phyloP scores from a whole-genome alignment of 2,113 vertebrate genomes.

The Calcarius ornatus region DNA sequence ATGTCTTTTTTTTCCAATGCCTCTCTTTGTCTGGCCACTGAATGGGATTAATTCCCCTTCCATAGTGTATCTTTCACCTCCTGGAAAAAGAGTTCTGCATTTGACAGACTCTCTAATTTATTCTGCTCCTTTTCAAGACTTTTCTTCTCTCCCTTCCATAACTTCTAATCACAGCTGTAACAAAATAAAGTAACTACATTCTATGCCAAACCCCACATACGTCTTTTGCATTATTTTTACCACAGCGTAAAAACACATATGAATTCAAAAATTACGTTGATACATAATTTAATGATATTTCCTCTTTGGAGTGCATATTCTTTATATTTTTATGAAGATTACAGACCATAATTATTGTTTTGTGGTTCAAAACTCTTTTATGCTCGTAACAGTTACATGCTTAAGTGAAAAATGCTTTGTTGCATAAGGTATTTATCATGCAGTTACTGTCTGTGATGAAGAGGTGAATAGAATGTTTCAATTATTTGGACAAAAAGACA shows the following conservation, averaged over 20 bases:
- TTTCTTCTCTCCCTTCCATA: not conserved
- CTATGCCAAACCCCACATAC: not conserved
- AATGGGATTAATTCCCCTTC: not conserved
- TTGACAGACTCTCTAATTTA: not conserved
- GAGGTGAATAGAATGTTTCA: not conserved
- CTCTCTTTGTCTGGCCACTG: not conserved
- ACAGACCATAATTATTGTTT: not conserved
- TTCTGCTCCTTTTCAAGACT: not conserved
- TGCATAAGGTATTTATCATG: accelerated
- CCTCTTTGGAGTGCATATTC: not conserved
- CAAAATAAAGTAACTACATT: not conserved
- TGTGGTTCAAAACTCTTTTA: not conserved
- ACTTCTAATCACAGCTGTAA: not conserved
- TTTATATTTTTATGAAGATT: not conserved
- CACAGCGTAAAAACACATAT: not conserved
- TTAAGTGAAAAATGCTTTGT: not conserved
- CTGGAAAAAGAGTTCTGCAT: not conserved
- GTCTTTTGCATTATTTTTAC: not conserved
- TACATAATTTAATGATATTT: not conserved
- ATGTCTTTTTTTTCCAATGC: not conserved
- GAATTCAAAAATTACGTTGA: not conserved
- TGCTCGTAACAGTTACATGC: not conserved
- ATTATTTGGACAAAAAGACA: not conserved
- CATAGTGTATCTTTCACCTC: not conserved
- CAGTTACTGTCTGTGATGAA: not conserved